These are phyloP conservation scores for Pterocles burchelli DNA, from an alignment of 2,113 vertebrate genomes.

Conservation along the genomic window DNA sequence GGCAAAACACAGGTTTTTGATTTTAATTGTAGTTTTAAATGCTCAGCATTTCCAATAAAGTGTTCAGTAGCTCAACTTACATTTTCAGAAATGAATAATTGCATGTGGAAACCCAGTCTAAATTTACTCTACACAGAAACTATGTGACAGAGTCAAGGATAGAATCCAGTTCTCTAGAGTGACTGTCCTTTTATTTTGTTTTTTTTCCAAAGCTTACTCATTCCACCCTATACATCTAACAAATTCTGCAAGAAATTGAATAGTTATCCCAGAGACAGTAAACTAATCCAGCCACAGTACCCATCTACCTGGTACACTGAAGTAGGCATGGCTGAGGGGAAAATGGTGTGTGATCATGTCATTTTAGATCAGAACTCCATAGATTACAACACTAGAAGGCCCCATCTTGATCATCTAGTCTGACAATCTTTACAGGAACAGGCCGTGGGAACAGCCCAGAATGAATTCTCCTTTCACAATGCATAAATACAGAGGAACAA, in stretches of 20 bases:
- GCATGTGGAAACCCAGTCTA: background rate
- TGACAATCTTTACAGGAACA: constrained; percentile 39
- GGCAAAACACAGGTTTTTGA: background rate
- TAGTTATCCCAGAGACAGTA: background rate
- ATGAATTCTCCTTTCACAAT: constrained; percentile 51
- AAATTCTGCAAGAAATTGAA: background rate
- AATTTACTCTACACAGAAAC: background rate
- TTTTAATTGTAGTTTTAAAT: background rate
- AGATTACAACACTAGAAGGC: background rate
- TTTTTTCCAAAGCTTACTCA: background rate
- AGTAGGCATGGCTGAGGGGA: constrained; percentile 1
- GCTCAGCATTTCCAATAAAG: background rate
- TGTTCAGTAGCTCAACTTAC: background rate
- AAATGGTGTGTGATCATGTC: background rate
- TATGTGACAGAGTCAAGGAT: background rate
- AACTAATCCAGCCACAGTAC: background rate
- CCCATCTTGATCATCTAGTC: constrained; percentile 48
- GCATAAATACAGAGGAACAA: background rate
- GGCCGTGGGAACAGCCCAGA: background rate
- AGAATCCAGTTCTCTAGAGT: background rate
- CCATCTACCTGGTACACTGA: constrained; percentile 12
- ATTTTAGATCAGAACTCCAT: constrained; percentile 29
- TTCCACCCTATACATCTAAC: background rate
- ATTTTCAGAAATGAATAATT: background rate
- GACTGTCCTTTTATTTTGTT: background rate